phyloP scores from a whole-genome alignment of 1,140 invertebrate genomes.

The Euwallacea fornicatus region DNA sequence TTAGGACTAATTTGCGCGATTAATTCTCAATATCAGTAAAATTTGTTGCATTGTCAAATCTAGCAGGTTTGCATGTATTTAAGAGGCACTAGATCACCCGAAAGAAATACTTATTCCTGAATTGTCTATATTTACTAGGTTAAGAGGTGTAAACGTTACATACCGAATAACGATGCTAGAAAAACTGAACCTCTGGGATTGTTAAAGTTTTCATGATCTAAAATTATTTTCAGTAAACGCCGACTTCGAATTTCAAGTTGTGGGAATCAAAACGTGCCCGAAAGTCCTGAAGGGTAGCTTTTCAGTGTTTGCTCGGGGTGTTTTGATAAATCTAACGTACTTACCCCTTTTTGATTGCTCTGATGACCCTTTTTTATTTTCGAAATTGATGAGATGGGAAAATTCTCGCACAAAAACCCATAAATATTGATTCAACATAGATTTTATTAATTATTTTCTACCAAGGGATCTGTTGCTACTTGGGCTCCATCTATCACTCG shows the following conservation, averaged over 20 bases:
- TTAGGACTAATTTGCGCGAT: too few relatives aligned
- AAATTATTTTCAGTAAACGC: not conserved
- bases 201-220: not conserved
- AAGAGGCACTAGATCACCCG: too few relatives aligned
- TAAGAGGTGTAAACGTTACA: too few relatives aligned
- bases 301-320: conserved; percentile 38
- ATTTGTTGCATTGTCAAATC: too few relatives aligned
- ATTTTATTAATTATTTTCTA: not conserved
- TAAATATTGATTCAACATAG: not conserved
- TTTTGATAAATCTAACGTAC: conserved; percentile 40
- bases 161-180: too few relatives aligned
- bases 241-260: not conserved
- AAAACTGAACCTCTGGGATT: not conserved
- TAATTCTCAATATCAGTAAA: too few relatives aligned
- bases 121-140: too few relatives aligned
- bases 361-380: conserved; percentile 23
- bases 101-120: too few relatives aligned
- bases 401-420: conserved; percentile 12
- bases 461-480: not conserved
- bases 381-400: conserved; percentile 16
- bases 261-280: conserved; percentile 39
- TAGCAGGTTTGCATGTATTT: too few relatives aligned
- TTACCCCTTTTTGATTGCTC: conserved; percentile 26
- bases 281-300: conserved; percentile 38
- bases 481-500: not conserved